Evolutionary conservation across 2,888 invertebrate species (phyloP), one percentile per base, ranked within the genome.

Genomic region (Stegophylla sp.): DNA sequence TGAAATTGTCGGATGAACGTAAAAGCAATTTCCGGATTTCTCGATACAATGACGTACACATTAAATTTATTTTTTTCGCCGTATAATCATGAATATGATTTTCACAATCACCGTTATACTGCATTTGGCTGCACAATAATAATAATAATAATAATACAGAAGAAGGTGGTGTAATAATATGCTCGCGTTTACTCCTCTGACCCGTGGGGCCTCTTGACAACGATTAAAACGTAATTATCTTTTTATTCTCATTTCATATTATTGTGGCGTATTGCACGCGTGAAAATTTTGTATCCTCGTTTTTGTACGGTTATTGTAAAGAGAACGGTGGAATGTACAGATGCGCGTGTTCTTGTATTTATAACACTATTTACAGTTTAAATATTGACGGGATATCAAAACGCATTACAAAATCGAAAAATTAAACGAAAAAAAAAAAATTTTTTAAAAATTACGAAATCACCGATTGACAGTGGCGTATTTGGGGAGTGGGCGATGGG

Each of bases 1-100:
- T 15, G 28, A n/a, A 56, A 48, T 48, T 26, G 45, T 51, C 20
- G 48, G 48, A 63, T 74, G 74, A 48, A 74, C 51, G 23, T 66
- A 75, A 75, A 66, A 75, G 66, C 64, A 34, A 75, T 75, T 75
- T 75, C 75, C 75, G 64, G 75, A 53, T 75, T 75, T 75, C 75
- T 75, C n/a, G n/a, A 75, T 53, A 53, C 53, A 64, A 64, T 66
- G 75, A 66, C 75, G 9, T 41, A 75, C 53, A 15, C 41, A 26
- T 75, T 75, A n/a, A 64, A 75, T 15, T 15, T 12, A 53, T 53
- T 66, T 10, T 41, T 53, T 53, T 63, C 20, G 34, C 51, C 23
- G 64, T n/a, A 17, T 17, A 23, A 41, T 23, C 17, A 20, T 4
- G 34, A 51, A 53, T 53, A 23, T 23, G 23, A 64, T 64, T 75